These are phyloP conservation scores for Lethrus apterus DNA, from an alignment of 1,140 invertebrate genomes.

Conservation along the genomic window DNA sequence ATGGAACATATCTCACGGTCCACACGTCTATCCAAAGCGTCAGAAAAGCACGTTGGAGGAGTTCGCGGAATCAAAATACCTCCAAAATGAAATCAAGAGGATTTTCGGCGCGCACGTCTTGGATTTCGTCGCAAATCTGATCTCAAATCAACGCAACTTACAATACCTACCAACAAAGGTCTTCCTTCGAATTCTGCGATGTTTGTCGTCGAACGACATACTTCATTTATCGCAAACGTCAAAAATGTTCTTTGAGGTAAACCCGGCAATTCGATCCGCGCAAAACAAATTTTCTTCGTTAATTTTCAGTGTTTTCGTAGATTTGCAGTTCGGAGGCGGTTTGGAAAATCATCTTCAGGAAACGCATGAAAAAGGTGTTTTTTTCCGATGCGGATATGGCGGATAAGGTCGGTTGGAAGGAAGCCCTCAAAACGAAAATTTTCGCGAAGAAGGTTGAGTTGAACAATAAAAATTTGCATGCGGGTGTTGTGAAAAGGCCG, in stretches of 20 bases:
- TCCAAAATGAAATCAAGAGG: constrained; percentile 37
- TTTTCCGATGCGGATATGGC: constrained; percentile 17
- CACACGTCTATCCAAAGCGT: constrained; percentile 37
- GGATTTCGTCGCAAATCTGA: constrained; percentile 21
- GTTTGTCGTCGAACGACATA: constrained; percentile 36
- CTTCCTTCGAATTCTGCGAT: constrained; percentile 31
- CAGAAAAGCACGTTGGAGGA: constrained; percentile 28
- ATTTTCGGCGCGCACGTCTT: constrained; percentile 37
- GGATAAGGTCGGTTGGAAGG: constrained; percentile 29
- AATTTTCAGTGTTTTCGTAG: constrained; percentile 20
- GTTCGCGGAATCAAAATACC: constrained; percentile 32
- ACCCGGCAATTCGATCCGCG: background rate
- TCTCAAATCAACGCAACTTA: constrained; percentile 19
- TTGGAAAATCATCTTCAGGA: constrained; percentile 37
- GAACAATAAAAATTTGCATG: constrained; percentile 12
- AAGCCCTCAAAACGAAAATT: constrained; percentile 26
- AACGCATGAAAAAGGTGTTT: constrained; percentile 11
- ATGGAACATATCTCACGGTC: constrained; percentile 44
- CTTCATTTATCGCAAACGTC: constrained; percentile 35
- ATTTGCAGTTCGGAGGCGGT: constrained; percentile 32
- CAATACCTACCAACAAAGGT: constrained; percentile 24
- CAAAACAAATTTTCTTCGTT: background rate
- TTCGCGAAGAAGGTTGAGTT: no score
- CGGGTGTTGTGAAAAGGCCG: background rate
- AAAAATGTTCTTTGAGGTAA: constrained; percentile 38